Evolutionary conservation across 2,113 vertebrate species (phyloP).

Genomic region (Rhinoderma darwinii): DNA sequence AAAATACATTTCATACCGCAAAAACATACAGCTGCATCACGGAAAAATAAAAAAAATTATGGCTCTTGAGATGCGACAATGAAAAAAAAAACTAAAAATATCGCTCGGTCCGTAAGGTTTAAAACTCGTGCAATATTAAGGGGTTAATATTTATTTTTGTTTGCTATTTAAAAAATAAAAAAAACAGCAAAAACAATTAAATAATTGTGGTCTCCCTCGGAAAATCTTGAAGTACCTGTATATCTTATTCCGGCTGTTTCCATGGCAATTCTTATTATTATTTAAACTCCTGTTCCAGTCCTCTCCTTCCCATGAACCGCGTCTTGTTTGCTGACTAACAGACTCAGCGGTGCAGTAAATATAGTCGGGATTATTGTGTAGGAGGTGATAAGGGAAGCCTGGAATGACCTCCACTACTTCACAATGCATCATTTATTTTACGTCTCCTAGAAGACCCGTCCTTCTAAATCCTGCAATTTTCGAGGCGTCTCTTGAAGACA

Average conservation of each 20-base stretch:
- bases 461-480: not conserved
- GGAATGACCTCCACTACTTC: not conserved
- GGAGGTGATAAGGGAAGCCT: slow-evolving; percentile 26
- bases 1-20: too few relatives aligned
- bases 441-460: not conserved
- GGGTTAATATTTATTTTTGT: not conserved
- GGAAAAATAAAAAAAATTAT: too few relatives aligned
- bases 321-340: slow-evolving; percentile 54
- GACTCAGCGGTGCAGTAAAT: slow-evolving; percentile 37
- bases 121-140: too few relatives aligned
- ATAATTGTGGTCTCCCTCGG: slow-evolving; percentile 4
- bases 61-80: too few relatives aligned
- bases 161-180: not conserved
- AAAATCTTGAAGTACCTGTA: slow-evolving; percentile 27
- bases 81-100: too few relatives aligned
- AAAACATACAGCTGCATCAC: too few relatives aligned
- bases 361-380: not conserved
- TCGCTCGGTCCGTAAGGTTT: too few relatives aligned
- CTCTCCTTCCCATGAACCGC: slow-evolving; percentile 36
- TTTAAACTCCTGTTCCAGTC: slow-evolving; percentile 22
- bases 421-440: slow-evolving; percentile 3
- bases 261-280: slow-evolving; percentile 39
- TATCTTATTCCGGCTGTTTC: slow-evolving; percentile 47
- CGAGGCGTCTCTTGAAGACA: not conserved
- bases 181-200: not conserved